These are phyloP conservation scores for Ceratothoa steindachneri DNA, from an alignment of 2,888 invertebrate species.

Conservation along the genomic window DNA sequence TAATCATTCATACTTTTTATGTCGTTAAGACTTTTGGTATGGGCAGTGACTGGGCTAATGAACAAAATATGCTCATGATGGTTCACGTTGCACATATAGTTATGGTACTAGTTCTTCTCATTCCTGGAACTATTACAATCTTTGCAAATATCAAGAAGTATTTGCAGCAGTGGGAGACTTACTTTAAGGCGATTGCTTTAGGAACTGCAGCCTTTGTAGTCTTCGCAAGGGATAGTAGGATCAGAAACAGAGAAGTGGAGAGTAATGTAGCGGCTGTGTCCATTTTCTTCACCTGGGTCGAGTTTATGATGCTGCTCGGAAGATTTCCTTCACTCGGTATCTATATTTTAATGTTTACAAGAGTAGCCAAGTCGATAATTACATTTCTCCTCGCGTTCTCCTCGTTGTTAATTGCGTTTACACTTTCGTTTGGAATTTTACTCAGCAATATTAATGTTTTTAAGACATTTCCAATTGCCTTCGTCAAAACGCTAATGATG, in stretches of 20 bases:
- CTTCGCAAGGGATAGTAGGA: slow-evolving; percentile 48
- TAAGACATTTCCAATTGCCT: slow-evolving; percentile 58
- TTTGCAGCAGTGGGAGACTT: slow-evolving; percentile 59
- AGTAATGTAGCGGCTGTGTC: slow-evolving; percentile 58
- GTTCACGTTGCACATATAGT: slow-evolving; percentile 56
- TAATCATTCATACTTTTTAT: slow-evolving; percentile 57
- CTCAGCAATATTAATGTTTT: slow-evolving; percentile 59
- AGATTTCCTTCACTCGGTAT: slow-evolving; percentile 61
- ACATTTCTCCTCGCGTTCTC: slow-evolving; percentile 56
- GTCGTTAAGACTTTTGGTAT: slow-evolving; percentile 49
- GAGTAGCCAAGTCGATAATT: slow-evolving; percentile 59
- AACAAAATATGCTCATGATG: neutral
- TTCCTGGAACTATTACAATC: slow-evolving; percentile 37
- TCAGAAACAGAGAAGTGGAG: slow-evolving; percentile 16
- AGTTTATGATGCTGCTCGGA: slow-evolving; percentile 60
- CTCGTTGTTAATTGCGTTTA: slow-evolving; percentile 60
- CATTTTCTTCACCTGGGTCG: slow-evolving; percentile 59
- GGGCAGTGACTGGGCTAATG: neutral
- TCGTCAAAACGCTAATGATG: slow-evolving; percentile 62
- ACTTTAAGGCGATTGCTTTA: slow-evolving; percentile 56
- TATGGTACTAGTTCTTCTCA: slow-evolving; percentile 53
- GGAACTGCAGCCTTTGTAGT: slow-evolving; percentile 56
- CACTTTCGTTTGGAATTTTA: slow-evolving; percentile 60
- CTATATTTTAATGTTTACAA: slow-evolving; percentile 63
- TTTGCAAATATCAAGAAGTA: slow-evolving; percentile 53